A percentile compares a stretch with the other conserved stretches of the same genome.
Evolutionary conservation across 2,797 vertebrate species (phyloP).

Genomic region (Phyllotis vaccarum): DNA sequence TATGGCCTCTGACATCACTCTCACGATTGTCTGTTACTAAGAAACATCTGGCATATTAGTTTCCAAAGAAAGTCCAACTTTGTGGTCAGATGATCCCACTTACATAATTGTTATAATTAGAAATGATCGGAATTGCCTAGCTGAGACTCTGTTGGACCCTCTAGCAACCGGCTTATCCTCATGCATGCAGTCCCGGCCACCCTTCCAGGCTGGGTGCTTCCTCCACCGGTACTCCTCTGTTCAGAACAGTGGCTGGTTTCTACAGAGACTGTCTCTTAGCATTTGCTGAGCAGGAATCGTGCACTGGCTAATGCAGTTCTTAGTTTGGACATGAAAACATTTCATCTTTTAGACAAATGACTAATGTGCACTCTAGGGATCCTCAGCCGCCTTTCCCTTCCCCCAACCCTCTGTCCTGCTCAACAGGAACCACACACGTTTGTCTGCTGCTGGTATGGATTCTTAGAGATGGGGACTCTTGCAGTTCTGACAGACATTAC

Average conservation of each 20-base stretch:
- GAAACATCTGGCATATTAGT: background rate
- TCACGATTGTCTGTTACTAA: background rate
- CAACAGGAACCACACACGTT: background rate
- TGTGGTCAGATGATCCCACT: background rate
- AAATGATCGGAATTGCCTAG: background rate
- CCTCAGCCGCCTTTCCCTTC: background rate
- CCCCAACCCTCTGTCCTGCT: background rate
- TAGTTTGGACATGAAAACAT: background rate
- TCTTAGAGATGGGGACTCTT: background rate
- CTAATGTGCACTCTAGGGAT: background rate
- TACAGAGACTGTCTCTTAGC: background rate
- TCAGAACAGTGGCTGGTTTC: background rate
- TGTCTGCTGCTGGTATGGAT: conserved; percentile 14
- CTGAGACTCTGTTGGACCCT: background rate
- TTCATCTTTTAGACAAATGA: background rate
- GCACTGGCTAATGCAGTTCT: background rate
- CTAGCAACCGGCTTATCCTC: background rate
- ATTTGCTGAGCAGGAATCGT: conserved; percentile 1
- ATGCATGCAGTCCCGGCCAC: background rate
- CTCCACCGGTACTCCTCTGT: background rate
- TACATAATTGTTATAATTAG: background rate
- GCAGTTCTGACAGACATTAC: background rate
- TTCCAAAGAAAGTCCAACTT: conserved; percentile 3
- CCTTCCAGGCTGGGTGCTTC: background rate
- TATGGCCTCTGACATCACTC: background rate